Evolutionary conservation across 2,888 invertebrate genomes (phyloP).

Genomic region (Thera obeliscata): DNA sequence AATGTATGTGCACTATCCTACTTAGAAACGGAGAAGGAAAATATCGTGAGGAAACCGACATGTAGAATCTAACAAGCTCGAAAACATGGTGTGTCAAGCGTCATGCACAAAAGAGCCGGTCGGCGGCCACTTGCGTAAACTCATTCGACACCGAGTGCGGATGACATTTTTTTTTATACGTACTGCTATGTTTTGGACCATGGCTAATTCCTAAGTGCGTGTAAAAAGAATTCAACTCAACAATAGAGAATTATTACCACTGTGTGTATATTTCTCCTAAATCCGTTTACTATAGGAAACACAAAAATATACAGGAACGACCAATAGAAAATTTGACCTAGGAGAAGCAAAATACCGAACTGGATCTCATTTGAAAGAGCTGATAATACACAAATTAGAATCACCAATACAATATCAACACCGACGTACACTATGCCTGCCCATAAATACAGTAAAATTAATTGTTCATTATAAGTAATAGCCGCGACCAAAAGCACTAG

Average conservation of each 20-base stretch:
- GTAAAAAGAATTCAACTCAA: constrained; percentile 11
- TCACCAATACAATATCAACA: constrained; percentile 48
- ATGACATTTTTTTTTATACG: too few species aligned
- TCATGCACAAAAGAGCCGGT: too few species aligned
- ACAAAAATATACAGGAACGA: constrained; percentile 49
- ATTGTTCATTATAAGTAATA: constrained; percentile 55
- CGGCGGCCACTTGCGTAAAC: too few species aligned
- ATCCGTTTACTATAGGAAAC: constrained; percentile 63
- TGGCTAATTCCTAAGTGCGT: too few species aligned
- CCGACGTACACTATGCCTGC: constrained; percentile 49
- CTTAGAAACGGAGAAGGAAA: too few species aligned
- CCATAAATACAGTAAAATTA: constrained; percentile 62
- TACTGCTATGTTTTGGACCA: too few species aligned
- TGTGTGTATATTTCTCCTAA: constrained; percentile 63
- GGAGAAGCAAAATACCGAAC: constrained; percentile 39
- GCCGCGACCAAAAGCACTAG: constrained; percentile 54
- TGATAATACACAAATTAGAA: constrained; percentile 42
- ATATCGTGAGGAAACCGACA: too few species aligned
- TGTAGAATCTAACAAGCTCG: too few species aligned
- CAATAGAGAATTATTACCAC: constrained; percentile 50
- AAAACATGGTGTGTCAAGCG: too few species aligned
- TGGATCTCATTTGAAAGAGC: constrained; percentile 23
- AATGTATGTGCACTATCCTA: too few species aligned
- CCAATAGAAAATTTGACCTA: constrained; percentile 53
- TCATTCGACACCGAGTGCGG: too few species aligned